Conservation (phyloP, 2,113 vertebrate species). For the Thamnophis sirtalis region DNA sequence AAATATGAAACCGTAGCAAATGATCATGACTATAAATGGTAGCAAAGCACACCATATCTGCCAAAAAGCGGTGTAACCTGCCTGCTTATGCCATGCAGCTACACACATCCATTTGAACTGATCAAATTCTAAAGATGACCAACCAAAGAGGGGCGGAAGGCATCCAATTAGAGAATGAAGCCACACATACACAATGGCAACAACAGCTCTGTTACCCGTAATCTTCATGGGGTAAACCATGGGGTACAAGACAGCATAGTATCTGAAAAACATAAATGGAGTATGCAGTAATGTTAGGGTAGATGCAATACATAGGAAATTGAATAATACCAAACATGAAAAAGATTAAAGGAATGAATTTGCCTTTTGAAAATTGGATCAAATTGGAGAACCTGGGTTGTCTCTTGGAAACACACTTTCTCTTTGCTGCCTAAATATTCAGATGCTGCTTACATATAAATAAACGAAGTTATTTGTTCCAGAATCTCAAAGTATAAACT, state of each 20-base stretch:
- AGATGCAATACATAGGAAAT: neutral
- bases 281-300: neutral
- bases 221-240: constrained; percentile 99
- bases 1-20: constrained; percentile 94
- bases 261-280: constrained; percentile 67
- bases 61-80: constrained; percentile 90
- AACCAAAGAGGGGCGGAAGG: constrained; percentile 92
- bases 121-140: constrained; percentile 93
- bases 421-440: neutral
- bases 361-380: neutral
- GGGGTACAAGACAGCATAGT: constrained; percentile 95
- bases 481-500: neutral
- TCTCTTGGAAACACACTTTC: neutral
- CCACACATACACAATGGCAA: constrained; percentile 92
- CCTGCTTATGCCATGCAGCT: constrained; percentile 88
- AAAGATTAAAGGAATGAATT: neutral
- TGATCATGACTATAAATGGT: constrained; percentile 84
- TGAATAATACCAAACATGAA: neutral
- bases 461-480: neutral
- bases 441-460: neutral
- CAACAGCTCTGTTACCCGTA: constrained; percentile 88
- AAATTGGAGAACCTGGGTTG: neutral
- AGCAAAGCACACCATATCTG: constrained; percentile 88
- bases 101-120: constrained; percentile 96
- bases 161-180: constrained; percentile 91